A percentile compares a stretch with the other conserved stretches of the same genome.
Evolutionary conservation across 2,797 vertebrate genomes (phyloP).

Genomic region (Myripristis jacobus): DNA sequence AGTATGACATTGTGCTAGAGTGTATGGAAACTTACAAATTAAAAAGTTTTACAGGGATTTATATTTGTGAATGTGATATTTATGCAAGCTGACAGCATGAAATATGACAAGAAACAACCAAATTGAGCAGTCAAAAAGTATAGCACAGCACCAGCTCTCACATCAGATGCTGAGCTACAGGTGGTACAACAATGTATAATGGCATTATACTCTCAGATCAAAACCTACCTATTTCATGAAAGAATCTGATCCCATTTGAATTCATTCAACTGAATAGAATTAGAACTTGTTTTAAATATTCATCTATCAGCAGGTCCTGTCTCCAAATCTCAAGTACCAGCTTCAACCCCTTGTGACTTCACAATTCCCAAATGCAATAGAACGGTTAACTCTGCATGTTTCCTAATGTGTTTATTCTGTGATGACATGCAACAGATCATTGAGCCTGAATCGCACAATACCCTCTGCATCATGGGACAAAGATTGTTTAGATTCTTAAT

Average conservation of each 20-base stretch:
- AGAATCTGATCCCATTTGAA: not conserved
- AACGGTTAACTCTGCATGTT: no score
- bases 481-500: slow-evolving; percentile 17
- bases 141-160: no score
- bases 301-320: not conserved
- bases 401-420: not conserved
- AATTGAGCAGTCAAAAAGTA: no score
- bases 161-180: not conserved
- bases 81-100: no score
- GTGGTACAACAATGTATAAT: not conserved
- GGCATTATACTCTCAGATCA: not conserved
- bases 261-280: not conserved
- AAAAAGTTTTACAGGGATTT: not conserved
- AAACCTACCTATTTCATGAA: not conserved
- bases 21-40: not conserved
- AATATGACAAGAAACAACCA: no score
- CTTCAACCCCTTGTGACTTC: not conserved
- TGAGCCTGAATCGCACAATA: not conserved
- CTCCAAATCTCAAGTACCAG: not conserved
- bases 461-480: not conserved
- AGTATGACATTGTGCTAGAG: not conserved
- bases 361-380: not conserved
- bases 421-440: no score
- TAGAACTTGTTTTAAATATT: not conserved
- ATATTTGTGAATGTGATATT: not conserved